Conservation (phyloP, 2,888 invertebrate species). For the Troides aeacus region DNA sequence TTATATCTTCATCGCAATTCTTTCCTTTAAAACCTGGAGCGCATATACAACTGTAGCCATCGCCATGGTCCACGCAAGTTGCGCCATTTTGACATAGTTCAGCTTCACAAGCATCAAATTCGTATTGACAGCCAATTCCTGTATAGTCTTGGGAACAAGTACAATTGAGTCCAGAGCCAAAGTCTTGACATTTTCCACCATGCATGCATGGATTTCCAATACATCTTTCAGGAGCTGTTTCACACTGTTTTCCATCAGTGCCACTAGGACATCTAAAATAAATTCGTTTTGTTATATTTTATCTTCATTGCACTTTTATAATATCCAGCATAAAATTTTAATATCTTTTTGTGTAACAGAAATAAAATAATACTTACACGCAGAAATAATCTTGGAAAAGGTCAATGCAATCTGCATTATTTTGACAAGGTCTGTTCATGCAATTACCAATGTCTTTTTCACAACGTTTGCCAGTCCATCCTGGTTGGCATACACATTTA, state of each 20-base stretch:
- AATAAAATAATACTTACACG: constrained; percentile 82
- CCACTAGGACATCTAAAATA: constrained; percentile 90
- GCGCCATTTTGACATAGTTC: constrained; percentile 96
- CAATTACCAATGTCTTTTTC: constrained; percentile 94
- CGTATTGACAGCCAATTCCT: constrained; percentile 95
- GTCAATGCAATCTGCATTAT: constrained; percentile 94
- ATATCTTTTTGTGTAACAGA: not conserved
- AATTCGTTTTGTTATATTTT: not conserved
- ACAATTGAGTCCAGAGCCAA: constrained; percentile 96
- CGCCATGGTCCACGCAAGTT: constrained; percentile 91
- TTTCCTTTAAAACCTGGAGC: constrained; percentile 89
- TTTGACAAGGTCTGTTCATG: constrained; percentile 92
- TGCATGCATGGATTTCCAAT: constrained; percentile 97
- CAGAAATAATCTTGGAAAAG: constrained; percentile 95
- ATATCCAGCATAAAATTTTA: not conserved
- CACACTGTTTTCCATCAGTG: constrained; percentile 97
- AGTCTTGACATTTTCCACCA: constrained; percentile 96
- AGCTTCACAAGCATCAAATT: constrained; percentile 94
- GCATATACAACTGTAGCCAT: constrained; percentile 92
- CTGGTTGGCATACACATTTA: constrained; percentile 89
- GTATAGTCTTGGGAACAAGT: constrained; percentile 92
- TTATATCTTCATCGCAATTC: constrained; percentile 94
- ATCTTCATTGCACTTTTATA: not conserved
- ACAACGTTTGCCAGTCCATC: constrained; percentile 93
- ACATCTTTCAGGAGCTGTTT: constrained; percentile 96